phyloP scores from a whole-genome alignment of 1,140 invertebrate species.

The Tribolium madens region DNA sequence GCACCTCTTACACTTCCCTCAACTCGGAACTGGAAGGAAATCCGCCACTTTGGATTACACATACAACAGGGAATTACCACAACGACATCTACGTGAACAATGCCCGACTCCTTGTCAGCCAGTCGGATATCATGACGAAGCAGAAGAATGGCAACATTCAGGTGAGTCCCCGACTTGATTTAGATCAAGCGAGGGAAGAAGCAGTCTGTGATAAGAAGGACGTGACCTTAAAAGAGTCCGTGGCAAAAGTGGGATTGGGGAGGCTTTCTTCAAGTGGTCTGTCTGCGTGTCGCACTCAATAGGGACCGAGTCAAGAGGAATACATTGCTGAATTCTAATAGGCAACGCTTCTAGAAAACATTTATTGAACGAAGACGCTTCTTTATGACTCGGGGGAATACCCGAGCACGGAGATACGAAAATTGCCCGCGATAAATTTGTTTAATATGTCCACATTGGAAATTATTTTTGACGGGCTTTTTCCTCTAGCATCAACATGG shows the following conservation, averaged over 20 bases:
- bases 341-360: not conserved
- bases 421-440: not conserved
- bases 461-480: not conserved
- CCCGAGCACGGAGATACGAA: not conserved
- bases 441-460: not conserved
- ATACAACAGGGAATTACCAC: slow-evolving; percentile 69
- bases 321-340: not conserved
- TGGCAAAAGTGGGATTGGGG: not conserved
- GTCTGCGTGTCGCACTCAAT: not conserved
- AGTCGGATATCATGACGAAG: slow-evolving; percentile 75
- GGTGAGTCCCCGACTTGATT: slow-evolving; percentile 66
- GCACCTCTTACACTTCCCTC: slow-evolving; percentile 70
- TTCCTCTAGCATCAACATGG: not conserved
- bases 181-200: not conserved
- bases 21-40: slow-evolving; percentile 83
- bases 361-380: not conserved
- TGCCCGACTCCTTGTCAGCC: slow-evolving; percentile 77
- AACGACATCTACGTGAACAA: slow-evolving; percentile 86
- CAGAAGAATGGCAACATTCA: slow-evolving; percentile 75
- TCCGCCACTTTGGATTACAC: slow-evolving; percentile 84
- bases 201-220: not conserved
- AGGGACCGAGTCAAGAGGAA: not conserved
- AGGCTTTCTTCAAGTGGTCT: not conserved
- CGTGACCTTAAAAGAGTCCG: not conserved
- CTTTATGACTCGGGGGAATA: not conserved